Percentiles rank a stretch among this genome's conserved stretches.
These are phyloP conservation scores for Pyrgus malvae DNA, from an alignment of 2,888 invertebrate species.

Conservation along the genomic window DNA sequence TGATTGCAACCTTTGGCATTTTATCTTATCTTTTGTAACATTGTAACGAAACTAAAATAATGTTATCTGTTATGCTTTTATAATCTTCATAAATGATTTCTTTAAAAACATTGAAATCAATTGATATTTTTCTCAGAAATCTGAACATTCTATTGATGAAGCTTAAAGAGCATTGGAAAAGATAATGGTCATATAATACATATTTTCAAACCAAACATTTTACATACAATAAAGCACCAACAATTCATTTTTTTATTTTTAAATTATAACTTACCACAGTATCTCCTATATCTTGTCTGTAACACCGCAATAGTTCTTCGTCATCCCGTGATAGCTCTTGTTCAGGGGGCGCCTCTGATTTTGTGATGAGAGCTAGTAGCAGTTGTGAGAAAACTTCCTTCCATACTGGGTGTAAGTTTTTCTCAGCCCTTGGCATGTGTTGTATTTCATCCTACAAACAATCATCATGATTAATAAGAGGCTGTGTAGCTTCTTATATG, in stretches of 20 bases:
- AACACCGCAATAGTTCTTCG: slow-evolving; percentile 92
- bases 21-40: too few relatives aligned
- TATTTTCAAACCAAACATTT: background rate
- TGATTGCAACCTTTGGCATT: too few relatives aligned
- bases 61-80: too few relatives aligned
- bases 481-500: background rate
- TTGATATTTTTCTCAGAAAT: too few relatives aligned
- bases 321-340: slow-evolving; percentile 87
- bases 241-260: background rate
- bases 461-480: background rate
- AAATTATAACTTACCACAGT: slow-evolving; percentile 83
- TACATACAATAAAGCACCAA: background rate
- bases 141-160: too few relatives aligned
- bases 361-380: slow-evolving; percentile 88
- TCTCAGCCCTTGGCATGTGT: slow-evolving; percentile 46
- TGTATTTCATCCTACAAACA: slow-evolving; percentile 83
- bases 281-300: slow-evolving; percentile 92
- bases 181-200: too few relatives aligned
- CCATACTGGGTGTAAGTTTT: slow-evolving; percentile 77
- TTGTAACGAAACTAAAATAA: too few relatives aligned
- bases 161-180: too few relatives aligned
- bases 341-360: slow-evolving; percentile 89
- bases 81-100: too few relatives aligned
- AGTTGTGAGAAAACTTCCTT: slow-evolving; percentile 91
- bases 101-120: too few relatives aligned